Evolutionary conservation across 2,113 vertebrate species (phyloP).

Genomic region (Noturus placidus): DNA sequence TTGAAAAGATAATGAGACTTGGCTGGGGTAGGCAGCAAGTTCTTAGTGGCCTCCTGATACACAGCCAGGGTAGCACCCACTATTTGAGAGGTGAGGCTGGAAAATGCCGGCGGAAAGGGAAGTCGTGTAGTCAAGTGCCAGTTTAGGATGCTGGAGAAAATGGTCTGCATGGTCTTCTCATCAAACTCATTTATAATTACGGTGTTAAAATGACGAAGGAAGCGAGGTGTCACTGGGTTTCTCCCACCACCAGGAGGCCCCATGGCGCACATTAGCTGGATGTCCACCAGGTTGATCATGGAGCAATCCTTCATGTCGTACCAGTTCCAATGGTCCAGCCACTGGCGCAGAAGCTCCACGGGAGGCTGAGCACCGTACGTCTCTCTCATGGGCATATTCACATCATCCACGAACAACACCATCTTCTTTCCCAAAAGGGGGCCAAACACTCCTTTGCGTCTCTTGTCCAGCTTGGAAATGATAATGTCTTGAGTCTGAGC

Average conservation of each 20-base stretch:
- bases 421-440: slow-evolving; percentile 84
- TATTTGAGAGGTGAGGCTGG: slow-evolving; percentile 77
- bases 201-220: slow-evolving; percentile 84
- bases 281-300: slow-evolving; percentile 82
- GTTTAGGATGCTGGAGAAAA: slow-evolving; percentile 85
- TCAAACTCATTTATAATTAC: slow-evolving; percentile 90
- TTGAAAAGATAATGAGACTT: slow-evolving; percentile 94
- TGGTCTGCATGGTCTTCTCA: slow-evolving; percentile 84
- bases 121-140: slow-evolving; percentile 85
- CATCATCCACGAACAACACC: slow-evolving; percentile 93
- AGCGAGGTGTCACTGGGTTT: slow-evolving; percentile 87
- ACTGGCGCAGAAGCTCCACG: slow-evolving; percentile 88
- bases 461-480: slow-evolving; percentile 89
- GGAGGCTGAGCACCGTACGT: slow-evolving; percentile 89
- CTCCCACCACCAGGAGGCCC: slow-evolving; percentile 89
- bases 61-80: slow-evolving; percentile 78
- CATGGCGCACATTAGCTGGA: slow-evolving; percentile 89
- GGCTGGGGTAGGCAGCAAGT: slow-evolving; percentile 84
- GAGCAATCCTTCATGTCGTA: slow-evolving; percentile 88
- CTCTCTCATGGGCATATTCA: slow-evolving; percentile 90
- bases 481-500: slow-evolving; percentile 89
- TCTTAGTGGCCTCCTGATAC: slow-evolving; percentile 85
- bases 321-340: slow-evolving; percentile 93
- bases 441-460: slow-evolving; percentile 84
- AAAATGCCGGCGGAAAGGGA: slow-evolving; percentile 76